Evolutionary conservation across 2,888 invertebrate genomes (phyloP).

Genomic region (Chrysotoxum bicinctum): DNA sequence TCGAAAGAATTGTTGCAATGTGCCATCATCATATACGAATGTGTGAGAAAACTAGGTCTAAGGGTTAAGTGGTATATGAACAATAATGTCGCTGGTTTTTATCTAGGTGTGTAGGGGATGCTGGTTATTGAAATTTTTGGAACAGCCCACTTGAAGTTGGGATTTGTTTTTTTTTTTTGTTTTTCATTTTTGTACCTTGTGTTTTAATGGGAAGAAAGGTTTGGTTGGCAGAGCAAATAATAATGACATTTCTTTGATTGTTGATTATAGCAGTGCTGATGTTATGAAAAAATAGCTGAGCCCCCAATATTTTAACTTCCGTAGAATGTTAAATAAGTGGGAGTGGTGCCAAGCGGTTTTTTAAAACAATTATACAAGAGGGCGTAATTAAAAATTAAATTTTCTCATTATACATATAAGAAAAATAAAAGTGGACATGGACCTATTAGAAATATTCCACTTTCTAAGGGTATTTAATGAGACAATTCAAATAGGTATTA

Average conservation of each 20-base stretch:
- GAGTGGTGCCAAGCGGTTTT: too few species aligned
- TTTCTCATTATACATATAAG: too few species aligned
- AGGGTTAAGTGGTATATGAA: slow-evolving; percentile 61
- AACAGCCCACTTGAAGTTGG: not conserved
- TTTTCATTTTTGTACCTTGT: too few species aligned
- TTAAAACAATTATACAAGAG: too few species aligned
- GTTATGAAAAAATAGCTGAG: too few species aligned
- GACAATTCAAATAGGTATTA: too few species aligned
- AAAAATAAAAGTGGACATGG: too few species aligned
- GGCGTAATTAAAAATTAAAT: too few species aligned
- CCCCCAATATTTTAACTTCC: too few species aligned
- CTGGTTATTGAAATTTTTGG: slow-evolving; percentile 24
- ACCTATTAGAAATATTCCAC: too few species aligned
- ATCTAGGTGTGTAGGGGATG: slow-evolving; percentile 48
- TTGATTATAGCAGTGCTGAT: not conserved
- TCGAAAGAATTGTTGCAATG: slow-evolving; percentile 17
- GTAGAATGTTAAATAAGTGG: too few species aligned
- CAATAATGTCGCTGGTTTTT: slow-evolving; percentile 33
- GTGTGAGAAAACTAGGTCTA: slow-evolving; percentile 43
- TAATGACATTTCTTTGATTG: not conserved
- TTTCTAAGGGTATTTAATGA: too few species aligned
- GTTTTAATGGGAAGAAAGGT: not conserved
- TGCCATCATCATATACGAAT: not conserved
- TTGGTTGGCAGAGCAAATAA: not conserved
- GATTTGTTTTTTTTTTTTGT: not conserved